Percentiles rank a stretch among this genome's conserved stretches.
phyloP scores from a whole-genome alignment of 53 echinoderm and acorn worm genomes.

The Patiria pectinifera region DNA sequence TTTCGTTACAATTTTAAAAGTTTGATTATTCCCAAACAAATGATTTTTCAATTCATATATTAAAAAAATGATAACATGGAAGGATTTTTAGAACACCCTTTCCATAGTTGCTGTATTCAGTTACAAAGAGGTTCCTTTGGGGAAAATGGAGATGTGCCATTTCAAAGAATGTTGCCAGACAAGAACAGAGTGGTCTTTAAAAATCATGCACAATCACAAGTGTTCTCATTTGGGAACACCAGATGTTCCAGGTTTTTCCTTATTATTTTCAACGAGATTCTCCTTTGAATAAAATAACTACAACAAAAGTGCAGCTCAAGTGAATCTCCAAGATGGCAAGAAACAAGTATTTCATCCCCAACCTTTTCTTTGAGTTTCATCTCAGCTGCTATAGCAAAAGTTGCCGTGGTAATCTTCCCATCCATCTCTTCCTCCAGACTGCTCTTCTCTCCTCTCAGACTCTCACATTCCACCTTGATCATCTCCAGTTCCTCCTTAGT shows the following conservation, averaged over 20 bases:
- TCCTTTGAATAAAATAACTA: no score
- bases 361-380: conserved; percentile 91
- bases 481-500: conserved; percentile 93
- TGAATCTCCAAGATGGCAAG: not conserved
- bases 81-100: not conserved
- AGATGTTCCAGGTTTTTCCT: no score
- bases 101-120: not conserved
- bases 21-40: not conserved
- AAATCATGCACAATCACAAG: no score
- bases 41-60: no score
- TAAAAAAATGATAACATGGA: no score
- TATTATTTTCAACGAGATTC: no score
- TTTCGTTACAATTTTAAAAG: not conserved
- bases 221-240: no score
- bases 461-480: conserved; percentile 71
- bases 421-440: conserved; percentile 71
- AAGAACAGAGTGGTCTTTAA: no score
- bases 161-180: no score
- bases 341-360: not conserved
- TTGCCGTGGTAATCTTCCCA: conserved; percentile 80
- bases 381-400: conserved; percentile 75
- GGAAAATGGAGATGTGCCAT: no score
- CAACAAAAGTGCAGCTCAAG: no score
- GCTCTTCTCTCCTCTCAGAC: conserved; percentile 67
- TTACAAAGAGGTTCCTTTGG: not conserved